Evolutionary conservation across 2,113 vertebrate species (phyloP).

Genomic region (Ceyx margarethae): DNA sequence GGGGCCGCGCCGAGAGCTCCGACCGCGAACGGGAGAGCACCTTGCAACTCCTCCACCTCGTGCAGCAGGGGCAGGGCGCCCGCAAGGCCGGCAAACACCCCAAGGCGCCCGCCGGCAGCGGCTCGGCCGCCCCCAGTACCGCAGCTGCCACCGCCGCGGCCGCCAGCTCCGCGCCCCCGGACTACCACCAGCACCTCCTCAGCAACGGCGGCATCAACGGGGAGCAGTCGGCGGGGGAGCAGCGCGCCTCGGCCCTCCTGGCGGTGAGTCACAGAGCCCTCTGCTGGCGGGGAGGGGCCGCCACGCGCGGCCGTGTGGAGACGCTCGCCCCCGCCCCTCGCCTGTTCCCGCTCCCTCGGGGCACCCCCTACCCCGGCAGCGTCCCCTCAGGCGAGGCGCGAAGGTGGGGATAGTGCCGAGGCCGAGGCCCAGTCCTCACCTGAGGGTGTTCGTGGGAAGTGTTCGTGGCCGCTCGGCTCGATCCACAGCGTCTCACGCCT

Average conservation of each 20-base stretch:
- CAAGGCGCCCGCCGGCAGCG: constrained; percentile 65
- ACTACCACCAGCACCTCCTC: constrained; percentile 71
- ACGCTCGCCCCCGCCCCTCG: no score
- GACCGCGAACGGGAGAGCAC: constrained; percentile 91
- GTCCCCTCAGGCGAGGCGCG: neutral
- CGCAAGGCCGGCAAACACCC: constrained; percentile 79
- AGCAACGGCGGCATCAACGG: constrained; percentile 75
- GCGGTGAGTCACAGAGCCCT: constrained; percentile 81
- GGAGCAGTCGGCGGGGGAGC: constrained; percentile 79
- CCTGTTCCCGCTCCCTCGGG: no score
- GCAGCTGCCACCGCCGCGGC: neutral
- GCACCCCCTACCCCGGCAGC: neutral
- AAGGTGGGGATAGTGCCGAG: neutral
- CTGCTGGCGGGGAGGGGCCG: neutral
- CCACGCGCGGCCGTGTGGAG: neutral
- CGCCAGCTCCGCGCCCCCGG: constrained; percentile 54
- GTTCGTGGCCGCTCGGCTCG: neutral
- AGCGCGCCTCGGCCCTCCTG: constrained; percentile 85
- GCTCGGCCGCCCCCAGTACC: neutral
- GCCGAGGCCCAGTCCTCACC: neutral
- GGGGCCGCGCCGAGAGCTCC: constrained; percentile 85
- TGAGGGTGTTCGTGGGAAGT: accelerated
- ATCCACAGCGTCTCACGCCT: no score
- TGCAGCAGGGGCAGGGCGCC: constrained; percentile 85
- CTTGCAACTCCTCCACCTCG: constrained; percentile 88